Conservation (phyloP, 2,113 vertebrate species). For the Atractosteus spatula region DNA sequence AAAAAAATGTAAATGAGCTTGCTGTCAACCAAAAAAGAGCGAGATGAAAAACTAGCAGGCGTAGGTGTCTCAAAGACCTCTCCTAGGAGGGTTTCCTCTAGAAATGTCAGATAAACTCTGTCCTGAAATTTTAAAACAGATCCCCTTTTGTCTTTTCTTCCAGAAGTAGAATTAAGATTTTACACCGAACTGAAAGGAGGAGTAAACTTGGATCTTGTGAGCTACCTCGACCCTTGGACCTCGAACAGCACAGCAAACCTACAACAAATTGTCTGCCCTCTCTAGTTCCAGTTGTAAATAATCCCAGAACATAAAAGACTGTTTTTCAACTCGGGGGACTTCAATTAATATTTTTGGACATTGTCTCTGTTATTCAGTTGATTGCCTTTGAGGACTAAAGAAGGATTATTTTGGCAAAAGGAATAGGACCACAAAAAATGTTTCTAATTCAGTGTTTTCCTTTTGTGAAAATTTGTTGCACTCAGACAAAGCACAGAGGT, state of each 20-base stretch:
- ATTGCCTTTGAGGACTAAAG: too few relatives aligned
- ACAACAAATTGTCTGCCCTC: conserved; percentile 20
- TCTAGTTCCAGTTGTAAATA: conserved; percentile 10
- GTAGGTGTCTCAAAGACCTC: too few relatives aligned
- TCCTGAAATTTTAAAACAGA: not conserved
- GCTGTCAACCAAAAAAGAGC: not conserved
- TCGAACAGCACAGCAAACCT: not conserved
- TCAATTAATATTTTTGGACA: too few relatives aligned
- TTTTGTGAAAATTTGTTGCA: too few relatives aligned
- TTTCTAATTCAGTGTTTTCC: too few relatives aligned
- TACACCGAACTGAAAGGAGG: conserved; percentile 35
- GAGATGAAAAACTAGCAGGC: too few relatives aligned
- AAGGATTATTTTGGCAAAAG: too few relatives aligned
- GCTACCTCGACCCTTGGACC: conserved; percentile 30
- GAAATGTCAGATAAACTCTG: not conserved
- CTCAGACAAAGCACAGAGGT: too few relatives aligned
- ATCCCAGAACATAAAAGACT: not conserved
- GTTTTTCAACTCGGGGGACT: too few relatives aligned
- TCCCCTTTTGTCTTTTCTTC: not conserved
- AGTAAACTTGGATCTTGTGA: not conserved
- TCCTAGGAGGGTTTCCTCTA: too few relatives aligned
- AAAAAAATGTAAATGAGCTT: conserved; percentile 15
- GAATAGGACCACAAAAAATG: too few relatives aligned
- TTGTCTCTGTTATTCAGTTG: too few relatives aligned
- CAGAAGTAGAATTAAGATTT: conserved; percentile 29